These are phyloP conservation scores for Coenonympha glycerion DNA, from an alignment of 2,888 invertebrate species.

Conservation along the genomic window DNA sequence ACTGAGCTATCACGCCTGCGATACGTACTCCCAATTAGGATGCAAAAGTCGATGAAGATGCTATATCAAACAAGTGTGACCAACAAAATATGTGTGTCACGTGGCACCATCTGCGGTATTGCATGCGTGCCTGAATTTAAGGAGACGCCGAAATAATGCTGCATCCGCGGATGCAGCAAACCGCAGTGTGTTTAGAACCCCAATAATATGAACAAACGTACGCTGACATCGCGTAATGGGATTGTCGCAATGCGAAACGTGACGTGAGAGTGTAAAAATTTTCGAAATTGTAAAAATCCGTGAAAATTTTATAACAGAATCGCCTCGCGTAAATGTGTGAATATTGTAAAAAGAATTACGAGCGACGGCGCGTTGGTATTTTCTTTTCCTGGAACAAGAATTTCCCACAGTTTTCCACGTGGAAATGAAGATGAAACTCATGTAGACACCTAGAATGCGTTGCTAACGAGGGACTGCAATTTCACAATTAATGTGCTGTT, in stretches of 20 bases:
- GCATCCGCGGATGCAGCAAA: neutral
- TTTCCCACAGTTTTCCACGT: neutral
- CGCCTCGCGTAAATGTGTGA: neutral
- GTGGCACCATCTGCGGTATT: too few relatives aligned
- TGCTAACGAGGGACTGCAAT: neutral
- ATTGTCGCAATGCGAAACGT: constrained; percentile 28
- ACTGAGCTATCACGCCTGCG: too few relatives aligned
- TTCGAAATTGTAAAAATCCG: constrained; percentile 4
- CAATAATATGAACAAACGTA: constrained; percentile 5
- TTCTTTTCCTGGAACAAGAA: neutral
- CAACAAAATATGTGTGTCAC: neutral
- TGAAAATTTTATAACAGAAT: neutral
- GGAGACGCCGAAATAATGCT: too few relatives aligned
- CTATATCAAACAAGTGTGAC: too few relatives aligned
- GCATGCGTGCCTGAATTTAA: too few relatives aligned
- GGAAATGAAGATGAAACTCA: neutral
- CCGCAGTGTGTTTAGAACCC: neutral
- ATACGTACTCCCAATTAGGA: too few relatives aligned
- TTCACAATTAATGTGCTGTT: neutral
- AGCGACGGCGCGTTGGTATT: neutral
- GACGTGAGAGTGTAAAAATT: constrained; percentile 1
- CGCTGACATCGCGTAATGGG: constrained; percentile 24
- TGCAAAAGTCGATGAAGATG: too few relatives aligned
- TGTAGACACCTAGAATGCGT: neutral
- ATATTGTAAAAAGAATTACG: neutral